These are phyloP conservation scores for Octonoba sinensis DNA, from an alignment of 2,888 invertebrate genomes.

Conservation along the genomic window DNA sequence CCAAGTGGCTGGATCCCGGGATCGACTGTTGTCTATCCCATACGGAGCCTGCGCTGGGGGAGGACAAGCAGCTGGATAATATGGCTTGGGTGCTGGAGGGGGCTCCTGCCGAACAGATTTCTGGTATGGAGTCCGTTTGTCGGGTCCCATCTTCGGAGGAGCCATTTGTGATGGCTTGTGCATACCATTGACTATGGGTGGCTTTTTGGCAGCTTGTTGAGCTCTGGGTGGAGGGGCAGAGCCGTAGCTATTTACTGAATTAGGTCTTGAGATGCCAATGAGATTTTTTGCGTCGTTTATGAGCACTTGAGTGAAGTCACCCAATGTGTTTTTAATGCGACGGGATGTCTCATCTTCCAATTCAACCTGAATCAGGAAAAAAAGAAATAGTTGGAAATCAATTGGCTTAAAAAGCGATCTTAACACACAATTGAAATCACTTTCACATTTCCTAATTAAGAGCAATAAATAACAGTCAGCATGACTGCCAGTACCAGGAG, in stretches of 20 bases:
- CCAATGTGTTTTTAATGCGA: conserved; percentile 62
- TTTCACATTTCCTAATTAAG: no score
- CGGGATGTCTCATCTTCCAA: conserved; percentile 65
- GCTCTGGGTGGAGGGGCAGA: conserved; percentile 28
- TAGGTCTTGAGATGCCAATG: conserved; percentile 56
- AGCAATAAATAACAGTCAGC: no score
- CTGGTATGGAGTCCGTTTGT: conserved; percentile 28
- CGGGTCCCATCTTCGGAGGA: conserved; percentile 26
- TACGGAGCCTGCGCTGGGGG: conserved; percentile 4
- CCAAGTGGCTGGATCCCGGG: conserved; percentile 21
- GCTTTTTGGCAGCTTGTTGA: conserved; percentile 1
- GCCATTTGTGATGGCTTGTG: conserved; percentile 9
- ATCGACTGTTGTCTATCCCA: conserved; percentile 26
- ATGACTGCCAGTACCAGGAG: no score
- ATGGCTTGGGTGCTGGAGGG: conserved; percentile 22
- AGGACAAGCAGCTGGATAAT: conserved; percentile 17
- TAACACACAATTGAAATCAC: no score
- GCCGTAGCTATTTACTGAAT: conserved; percentile 7
- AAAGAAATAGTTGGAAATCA: background rate
- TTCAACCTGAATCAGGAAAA: conserved; percentile 55
- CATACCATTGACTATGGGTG: conserved; percentile 16
- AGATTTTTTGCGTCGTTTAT: conserved; percentile 58
- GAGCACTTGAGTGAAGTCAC: conserved; percentile 61
- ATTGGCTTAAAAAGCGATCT: no score
- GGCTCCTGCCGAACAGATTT: no score